phyloP scores from a whole-genome alignment of 2,888 invertebrate species.

The Chrysolina oricalcia region DNA sequence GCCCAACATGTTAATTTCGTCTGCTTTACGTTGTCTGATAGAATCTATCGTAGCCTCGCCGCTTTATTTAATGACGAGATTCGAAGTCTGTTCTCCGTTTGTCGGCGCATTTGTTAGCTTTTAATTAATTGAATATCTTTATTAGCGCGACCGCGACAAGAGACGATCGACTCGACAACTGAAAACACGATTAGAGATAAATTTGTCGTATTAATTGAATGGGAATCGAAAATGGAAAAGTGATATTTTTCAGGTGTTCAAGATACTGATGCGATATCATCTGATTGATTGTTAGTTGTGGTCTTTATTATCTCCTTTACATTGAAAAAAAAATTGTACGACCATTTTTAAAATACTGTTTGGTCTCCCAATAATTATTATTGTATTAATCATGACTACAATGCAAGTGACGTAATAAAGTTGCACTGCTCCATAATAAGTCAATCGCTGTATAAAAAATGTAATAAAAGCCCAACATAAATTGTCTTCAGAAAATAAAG shows the following conservation, averaged over 20 bases:
- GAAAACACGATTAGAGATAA: slow-evolving; percentile 53
- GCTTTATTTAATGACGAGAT: slow-evolving; percentile 39
- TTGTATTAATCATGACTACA: too few species aligned
- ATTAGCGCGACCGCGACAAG: slow-evolving; percentile 48
- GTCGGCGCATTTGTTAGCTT: slow-evolving; percentile 52
- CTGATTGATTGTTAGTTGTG: neutral
- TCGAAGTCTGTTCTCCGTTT: slow-evolving; percentile 44
- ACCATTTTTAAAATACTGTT: too few species aligned
- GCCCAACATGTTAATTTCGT: slow-evolving; percentile 42
- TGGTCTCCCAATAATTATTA: too few species aligned
- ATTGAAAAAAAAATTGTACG: too few species aligned
- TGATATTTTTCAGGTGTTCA: neutral
- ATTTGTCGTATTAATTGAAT: slow-evolving; percentile 49
- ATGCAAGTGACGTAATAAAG: too few species aligned
- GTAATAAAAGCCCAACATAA: too few species aligned
- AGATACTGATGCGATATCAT: neutral
- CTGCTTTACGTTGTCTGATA: slow-evolving; percentile 44
- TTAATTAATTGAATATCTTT: slow-evolving; percentile 57
- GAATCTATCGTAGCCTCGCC: slow-evolving; percentile 34
- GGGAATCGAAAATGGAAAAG: slow-evolving; percentile 4
- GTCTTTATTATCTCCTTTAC: neutral
- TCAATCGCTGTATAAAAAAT: too few species aligned
- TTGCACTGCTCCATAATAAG: too few species aligned
- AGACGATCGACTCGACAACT: slow-evolving; percentile 46
- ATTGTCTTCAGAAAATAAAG: too few species aligned